These are phyloP conservation scores for Petrolisthes cinctipes DNA, from an alignment of 2,888 invertebrate genomes.

Conservation along the genomic window DNA sequence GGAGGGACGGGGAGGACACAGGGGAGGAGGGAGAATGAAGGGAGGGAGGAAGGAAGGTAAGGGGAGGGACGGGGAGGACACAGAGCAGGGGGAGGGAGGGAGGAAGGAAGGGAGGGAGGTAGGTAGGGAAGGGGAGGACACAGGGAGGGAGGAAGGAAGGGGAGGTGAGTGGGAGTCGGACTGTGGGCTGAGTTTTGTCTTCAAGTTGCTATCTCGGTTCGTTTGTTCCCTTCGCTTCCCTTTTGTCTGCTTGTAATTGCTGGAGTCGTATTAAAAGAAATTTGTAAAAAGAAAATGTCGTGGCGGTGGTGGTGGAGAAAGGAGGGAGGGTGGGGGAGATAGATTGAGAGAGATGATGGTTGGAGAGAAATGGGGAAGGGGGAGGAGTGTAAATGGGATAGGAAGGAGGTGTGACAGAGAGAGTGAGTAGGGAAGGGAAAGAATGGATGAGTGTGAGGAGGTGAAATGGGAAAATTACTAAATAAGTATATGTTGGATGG, in stretches of 20 bases:
- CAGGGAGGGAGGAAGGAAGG: too few relatives aligned
- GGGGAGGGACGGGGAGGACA: too few relatives aligned
- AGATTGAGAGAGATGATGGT: not conserved
- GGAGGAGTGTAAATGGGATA: not conserved
- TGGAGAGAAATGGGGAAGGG: not conserved
- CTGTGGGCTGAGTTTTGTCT: slow-evolving; percentile 27
- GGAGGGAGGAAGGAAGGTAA: too few relatives aligned
- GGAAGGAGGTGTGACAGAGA: not conserved
- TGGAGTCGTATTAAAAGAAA: slow-evolving; percentile 29
- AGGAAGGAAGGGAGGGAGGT: too few relatives aligned
- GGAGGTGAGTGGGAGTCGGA: not conserved
- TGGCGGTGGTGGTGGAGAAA: not conserved
- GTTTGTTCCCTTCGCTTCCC: slow-evolving; percentile 20
- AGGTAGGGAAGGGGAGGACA: too few relatives aligned
- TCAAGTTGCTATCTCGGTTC: slow-evolving; percentile 37
- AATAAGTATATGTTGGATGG: too few relatives aligned
- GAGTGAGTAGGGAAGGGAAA: not conserved
- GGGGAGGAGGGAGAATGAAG: too few relatives aligned
- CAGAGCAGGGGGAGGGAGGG: too few relatives aligned
- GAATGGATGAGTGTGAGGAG: not conserved
- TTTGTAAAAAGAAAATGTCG: not conserved
- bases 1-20: too few relatives aligned
- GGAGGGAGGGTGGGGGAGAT: not conserved
- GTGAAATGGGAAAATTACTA: not conserved
- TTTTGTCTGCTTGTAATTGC: slow-evolving; percentile 40